Conservation (phyloP, 2,888 invertebrate species). For the Habrosyne pyritoides region DNA sequence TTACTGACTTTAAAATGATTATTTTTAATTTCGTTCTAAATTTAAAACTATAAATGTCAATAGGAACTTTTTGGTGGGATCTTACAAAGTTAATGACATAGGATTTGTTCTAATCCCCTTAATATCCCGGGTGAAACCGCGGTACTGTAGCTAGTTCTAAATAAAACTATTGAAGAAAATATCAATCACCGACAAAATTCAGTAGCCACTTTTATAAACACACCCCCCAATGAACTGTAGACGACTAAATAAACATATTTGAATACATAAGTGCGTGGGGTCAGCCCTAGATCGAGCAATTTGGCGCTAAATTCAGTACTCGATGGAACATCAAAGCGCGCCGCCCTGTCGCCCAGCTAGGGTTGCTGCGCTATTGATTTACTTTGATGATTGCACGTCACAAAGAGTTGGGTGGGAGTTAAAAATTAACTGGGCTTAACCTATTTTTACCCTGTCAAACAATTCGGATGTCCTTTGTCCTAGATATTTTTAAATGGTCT, state of each 20-base stretch:
- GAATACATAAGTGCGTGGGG: slow-evolving; percentile 56
- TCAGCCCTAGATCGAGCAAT: slow-evolving; percentile 57
- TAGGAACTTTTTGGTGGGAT: too few relatives aligned
- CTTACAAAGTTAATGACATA: too few relatives aligned
- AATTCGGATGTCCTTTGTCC: neutral
- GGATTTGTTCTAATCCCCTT: too few relatives aligned
- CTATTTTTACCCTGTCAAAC: neutral
- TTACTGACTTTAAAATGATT: too few relatives aligned
- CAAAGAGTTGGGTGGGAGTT: slow-evolving; percentile 6
- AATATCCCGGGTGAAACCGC: too few relatives aligned
- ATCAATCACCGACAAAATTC: neutral
- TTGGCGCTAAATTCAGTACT: slow-evolving; percentile 61
- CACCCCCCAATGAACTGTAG: slow-evolving; percentile 54
- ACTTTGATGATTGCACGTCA: slow-evolving; percentile 12
- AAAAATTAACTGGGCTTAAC: neutral
- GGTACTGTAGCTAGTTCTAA: too few relatives aligned
- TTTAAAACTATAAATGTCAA: too few relatives aligned
- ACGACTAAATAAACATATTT: slow-evolving; percentile 63
- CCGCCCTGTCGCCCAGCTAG: slow-evolving; percentile 34
- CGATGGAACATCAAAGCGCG: slow-evolving; percentile 55
- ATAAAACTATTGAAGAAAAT: too few relatives aligned
- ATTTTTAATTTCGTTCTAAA: too few relatives aligned
- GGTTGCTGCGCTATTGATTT: slow-evolving; percentile 40
- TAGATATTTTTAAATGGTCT: neutral
- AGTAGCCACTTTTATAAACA: slow-evolving; percentile 12